Evolutionary conservation across 2,113 vertebrate species (phyloP), one percentile per base, ranked within the genome.

Genomic region (Gymnogyps californianus): DNA sequence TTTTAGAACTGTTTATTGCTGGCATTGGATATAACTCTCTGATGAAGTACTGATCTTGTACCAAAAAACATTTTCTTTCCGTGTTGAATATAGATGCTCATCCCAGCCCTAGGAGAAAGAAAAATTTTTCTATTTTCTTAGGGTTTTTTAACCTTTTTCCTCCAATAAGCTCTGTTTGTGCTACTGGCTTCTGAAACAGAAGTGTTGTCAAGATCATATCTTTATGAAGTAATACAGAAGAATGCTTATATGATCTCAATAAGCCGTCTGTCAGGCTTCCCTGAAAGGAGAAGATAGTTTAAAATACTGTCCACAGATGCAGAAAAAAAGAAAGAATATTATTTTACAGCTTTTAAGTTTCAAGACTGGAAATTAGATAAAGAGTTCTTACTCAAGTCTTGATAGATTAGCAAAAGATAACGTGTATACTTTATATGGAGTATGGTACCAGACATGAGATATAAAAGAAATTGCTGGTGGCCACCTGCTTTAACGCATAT

Each of bases 401-500:
- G 95, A 96, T 97, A 97, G 97, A 97, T 98, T 97, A 58, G 36
- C 94, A 74, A 71, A 97, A 97, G 91, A 81, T 96, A 88, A 87
- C 1, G 14, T 78, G 75, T 89, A 42, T 93, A 83, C 94, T 89
- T 89, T 93, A 47, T 25, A n/a, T 58, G 94, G 85, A 97, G 71
- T 61, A 40, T 75, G 93, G 83, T 92, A 76, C 95, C 97, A 98
- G 97, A 98, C 98, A 97, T 93, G 96, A 66, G 93, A 66, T 83
- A 54, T 8, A 7, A 85, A 94, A 96, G 83, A 70, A 61, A 28
- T 65, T 47, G 49, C 95, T 47, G 88, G 57, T 91, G 94, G 91
- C 98, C 97, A 98, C 97, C 97, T 98, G 97, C 95, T 97, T 26
- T 55, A 49, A 32, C 89, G 75, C 65, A 85, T 80, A 22, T 96